A percentile compares a stretch with the other conserved stretches of the same genome.
phyloP scores from a whole-genome alignment of 2,888 invertebrate species.

The Oscheius onirici region DNA sequence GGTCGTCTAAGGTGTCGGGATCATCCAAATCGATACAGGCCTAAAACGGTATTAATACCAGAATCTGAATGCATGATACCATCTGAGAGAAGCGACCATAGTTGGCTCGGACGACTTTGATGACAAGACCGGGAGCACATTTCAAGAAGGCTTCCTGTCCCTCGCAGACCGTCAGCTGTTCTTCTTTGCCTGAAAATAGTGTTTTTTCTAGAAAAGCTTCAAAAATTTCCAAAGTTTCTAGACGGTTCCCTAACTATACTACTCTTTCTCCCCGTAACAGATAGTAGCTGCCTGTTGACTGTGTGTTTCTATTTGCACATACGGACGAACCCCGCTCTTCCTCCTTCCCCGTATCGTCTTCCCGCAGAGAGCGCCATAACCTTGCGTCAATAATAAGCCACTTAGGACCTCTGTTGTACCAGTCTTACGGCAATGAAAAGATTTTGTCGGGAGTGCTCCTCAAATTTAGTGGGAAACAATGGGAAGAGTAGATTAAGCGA shows the following conservation, averaged over 20 bases:
- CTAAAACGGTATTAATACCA: neutral
- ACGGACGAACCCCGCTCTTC: slow-evolving; percentile 7
- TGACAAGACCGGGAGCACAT: slow-evolving; percentile 52
- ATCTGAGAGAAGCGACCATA: slow-evolving; percentile 49
- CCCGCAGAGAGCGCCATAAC: slow-evolving; percentile 31
- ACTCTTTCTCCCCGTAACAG: neutral
- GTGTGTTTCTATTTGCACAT: slow-evolving; percentile 34
- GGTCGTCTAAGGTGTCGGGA: slow-evolving; percentile 1
- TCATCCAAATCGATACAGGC: slow-evolving; percentile 9
- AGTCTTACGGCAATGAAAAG: no score
- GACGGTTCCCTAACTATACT: neutral
- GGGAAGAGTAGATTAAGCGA: no score
- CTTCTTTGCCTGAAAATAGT: slow-evolving; percentile 10
- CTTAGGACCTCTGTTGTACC: slow-evolving; percentile 3
- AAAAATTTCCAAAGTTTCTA: no score
- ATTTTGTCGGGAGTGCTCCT: no score
- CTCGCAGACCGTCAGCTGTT: slow-evolving; percentile 41
- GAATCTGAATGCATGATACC: slow-evolving; percentile 19
- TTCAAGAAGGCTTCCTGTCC: slow-evolving; percentile 44
- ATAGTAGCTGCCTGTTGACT: slow-evolving; percentile 27
- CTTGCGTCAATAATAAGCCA: slow-evolving; percentile 36
- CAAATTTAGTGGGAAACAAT: no score
- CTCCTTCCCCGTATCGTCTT: slow-evolving; percentile 28
- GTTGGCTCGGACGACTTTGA: slow-evolving; percentile 48
- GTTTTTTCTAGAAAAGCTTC: neutral